phyloP scores from a whole-genome alignment of 2,888 invertebrate species.

The Pachycephus smyrnensis region DNA sequence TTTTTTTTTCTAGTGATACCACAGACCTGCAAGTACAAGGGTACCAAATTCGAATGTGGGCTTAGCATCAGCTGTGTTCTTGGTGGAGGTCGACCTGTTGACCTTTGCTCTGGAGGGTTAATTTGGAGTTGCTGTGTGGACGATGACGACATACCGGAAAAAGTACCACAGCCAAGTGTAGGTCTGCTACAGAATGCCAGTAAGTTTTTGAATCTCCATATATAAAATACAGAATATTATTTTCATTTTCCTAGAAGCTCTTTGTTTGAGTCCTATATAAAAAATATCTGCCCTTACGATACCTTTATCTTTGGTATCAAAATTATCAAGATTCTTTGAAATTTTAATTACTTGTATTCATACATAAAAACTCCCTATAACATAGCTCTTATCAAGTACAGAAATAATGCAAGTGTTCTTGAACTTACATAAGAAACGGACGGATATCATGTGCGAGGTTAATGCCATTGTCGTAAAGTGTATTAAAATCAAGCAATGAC shows the following conservation, averaged over 20 bases:
- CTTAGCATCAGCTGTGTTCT: conserved; percentile 91
- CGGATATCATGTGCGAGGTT: no score
- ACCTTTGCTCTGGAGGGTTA: conserved; percentile 92
- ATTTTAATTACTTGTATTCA: no score
- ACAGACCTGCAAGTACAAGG: conserved; percentile 87
- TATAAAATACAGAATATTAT: neutral
- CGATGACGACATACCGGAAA: conserved; percentile 70
- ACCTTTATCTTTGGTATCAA: no score
- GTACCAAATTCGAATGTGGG: conserved; percentile 88
- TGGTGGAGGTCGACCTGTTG: conserved; percentile 87
- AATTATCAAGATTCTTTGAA: no score
- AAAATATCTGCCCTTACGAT: no score
- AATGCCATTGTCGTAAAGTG: no score
- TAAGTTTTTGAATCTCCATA: conserved; percentile 69
- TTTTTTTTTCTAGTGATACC: conserved; percentile 82
- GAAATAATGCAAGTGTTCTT: no score
- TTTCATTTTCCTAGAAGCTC: neutral
- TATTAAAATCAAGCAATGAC: no score
- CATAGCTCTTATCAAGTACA: no score
- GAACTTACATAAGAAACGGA: no score
- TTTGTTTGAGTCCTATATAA: no score
- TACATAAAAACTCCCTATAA: no score
- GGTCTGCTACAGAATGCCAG: conserved; percentile 85
- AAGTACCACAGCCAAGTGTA: conserved; percentile 56
- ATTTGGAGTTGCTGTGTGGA: conserved; percentile 96